Percentiles rank a stretch among this genome's conserved stretches.
Evolutionary conservation across 1,140 invertebrate species (phyloP).

Genomic region (Hestina assimilis): DNA sequence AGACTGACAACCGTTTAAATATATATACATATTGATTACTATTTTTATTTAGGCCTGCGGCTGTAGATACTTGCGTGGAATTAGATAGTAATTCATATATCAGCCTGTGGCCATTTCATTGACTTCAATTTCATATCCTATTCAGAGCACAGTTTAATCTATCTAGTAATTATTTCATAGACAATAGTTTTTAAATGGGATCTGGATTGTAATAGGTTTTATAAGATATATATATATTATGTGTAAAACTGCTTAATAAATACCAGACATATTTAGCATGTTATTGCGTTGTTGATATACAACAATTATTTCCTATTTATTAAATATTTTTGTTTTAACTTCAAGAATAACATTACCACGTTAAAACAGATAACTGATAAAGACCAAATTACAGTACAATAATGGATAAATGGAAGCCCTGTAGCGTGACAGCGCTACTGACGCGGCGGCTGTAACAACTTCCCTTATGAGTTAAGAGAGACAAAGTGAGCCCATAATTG

Average conservation of each 20-base stretch:
- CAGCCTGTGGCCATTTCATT: not conserved
- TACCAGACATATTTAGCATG: too few species aligned
- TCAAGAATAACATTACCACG: not conserved
- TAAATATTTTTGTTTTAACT: too few species aligned
- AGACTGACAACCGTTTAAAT: not conserved
- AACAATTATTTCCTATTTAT: too few species aligned
- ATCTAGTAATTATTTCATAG: too few species aligned
- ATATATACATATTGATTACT: not conserved
- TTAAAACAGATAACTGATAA: not conserved
- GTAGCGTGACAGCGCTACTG: constrained; percentile 18
- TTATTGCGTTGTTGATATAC: too few species aligned
- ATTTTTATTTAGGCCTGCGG: not conserved
- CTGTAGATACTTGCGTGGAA: too few species aligned
- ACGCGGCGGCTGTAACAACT: constrained; percentile 4
- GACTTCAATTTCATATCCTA: not conserved
- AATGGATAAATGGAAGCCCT: constrained; percentile 4
- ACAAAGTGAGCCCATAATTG: constrained; percentile 5
- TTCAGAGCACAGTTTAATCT: too few species aligned
- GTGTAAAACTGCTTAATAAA: too few species aligned
- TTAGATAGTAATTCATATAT: too few species aligned
- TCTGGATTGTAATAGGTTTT: too few species aligned
- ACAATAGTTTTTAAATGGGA: too few species aligned
- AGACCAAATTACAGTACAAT: constrained; percentile 4
- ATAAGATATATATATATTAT: too few species aligned
- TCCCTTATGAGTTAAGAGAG: not conserved